Evolutionary conservation across 2,797 vertebrate genomes (phyloP), one percentile per base, ranked within the genome.

Genomic region (Sebastes oblongus): DNA sequence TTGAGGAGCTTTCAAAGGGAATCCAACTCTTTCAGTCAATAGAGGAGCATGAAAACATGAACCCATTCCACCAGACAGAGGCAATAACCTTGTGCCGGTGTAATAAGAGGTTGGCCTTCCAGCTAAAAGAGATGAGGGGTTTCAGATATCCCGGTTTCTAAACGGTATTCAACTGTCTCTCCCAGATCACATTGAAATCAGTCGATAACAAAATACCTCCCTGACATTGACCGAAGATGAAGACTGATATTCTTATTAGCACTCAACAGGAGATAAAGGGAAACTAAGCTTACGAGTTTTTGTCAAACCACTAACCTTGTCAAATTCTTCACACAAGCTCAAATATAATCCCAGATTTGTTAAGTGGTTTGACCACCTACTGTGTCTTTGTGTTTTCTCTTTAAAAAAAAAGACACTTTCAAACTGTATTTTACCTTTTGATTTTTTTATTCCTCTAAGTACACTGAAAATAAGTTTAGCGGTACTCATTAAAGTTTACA

Each of bases 161-260:
- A 56, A 50, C 12, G 46, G 27, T 14, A 46, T 72, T 75, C 67
- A 68, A 11, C 39, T 6, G 62, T 59, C 25, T 12, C 67, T 82
- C 16, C 10, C 29, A 81, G 84, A 75, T 46, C 42, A 75, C 55
- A 65, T 3, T 75, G 56, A 75, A 70, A 89, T 76, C 4, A 54
- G 54, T 39, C 64, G 64, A 87, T 83, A 68, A 77, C 42, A 52
- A 80, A 76, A 64, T 29, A 22, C 22, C 69, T 78, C 46, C 34
- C 64, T 79, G 72, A 79, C 83, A 85, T 73, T 80, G 80, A 78
- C 80, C 66, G 55, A 4, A 80, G 70, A 86, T 56, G 80, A 83
- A 81, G 69, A 42, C 39, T 8, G 34, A 56, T 83, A 56, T 88
- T 87, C 82, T 77, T 80, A 88, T 83, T 71, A 78, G 67, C 69